A percentile compares a stretch with the other conserved stretches of the same genome.
Evolutionary conservation across 2,888 invertebrate genomes (phyloP).

Genomic region (Tachina grossa): DNA sequence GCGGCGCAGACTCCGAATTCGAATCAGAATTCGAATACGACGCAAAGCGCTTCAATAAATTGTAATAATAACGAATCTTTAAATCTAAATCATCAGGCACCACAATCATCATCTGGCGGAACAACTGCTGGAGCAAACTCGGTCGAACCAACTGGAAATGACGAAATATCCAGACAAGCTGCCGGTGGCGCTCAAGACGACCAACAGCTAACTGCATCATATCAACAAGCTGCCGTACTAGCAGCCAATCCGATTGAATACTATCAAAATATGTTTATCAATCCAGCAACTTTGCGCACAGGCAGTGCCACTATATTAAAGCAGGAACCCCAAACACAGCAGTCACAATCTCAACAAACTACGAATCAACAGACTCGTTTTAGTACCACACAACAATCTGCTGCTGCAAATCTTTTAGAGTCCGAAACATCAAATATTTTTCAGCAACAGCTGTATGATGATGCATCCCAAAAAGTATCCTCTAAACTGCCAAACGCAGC

Average conservation of each 20-base stretch:
- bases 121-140: constrained; percentile 72
- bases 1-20: constrained; percentile 76
- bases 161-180: constrained; percentile 65
- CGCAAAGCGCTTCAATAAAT: constrained; percentile 76
- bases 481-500: constrained; percentile 76
- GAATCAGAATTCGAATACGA: constrained; percentile 75
- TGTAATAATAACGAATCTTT: constrained; percentile 80
- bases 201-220: constrained; percentile 74
- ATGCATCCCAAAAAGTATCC: constrained; percentile 73
- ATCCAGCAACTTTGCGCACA: constrained; percentile 78
- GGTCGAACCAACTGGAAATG: constrained; percentile 55
- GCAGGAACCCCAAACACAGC: constrained; percentile 74
- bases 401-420: constrained; percentile 73
- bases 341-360: constrained; percentile 73
- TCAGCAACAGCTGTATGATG: constrained; percentile 80
- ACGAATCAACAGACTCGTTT: constrained; percentile 74
- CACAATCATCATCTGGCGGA: constrained; percentile 70
- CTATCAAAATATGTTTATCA: constrained; percentile 82
- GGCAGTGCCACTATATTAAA: constrained; percentile 74
- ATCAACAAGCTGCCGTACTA: constrained; percentile 76
- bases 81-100: constrained; percentile 81
- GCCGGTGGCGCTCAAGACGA: constrained; percentile 61
- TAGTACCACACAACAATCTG: constrained; percentile 72
- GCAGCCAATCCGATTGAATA: constrained; percentile 80
- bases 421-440: constrained; percentile 80